Evolutionary conservation across 2,888 invertebrate species (phyloP).

Genomic region (Melinaea menophilus): DNA sequence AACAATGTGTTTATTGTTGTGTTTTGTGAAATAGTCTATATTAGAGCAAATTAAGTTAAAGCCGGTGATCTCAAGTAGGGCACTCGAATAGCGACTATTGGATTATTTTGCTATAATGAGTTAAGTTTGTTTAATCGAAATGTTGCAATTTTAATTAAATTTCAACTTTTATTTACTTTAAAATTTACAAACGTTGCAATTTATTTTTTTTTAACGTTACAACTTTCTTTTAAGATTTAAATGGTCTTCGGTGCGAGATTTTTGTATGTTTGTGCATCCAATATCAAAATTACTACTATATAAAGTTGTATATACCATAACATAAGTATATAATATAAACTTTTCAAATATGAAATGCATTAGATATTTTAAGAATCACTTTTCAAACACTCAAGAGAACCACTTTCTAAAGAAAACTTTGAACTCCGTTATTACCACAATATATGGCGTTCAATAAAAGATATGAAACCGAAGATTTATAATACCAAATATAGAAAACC

Average conservation of each 20-base stretch:
- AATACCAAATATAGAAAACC: constrained; percentile 25
- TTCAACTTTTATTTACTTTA: constrained; percentile 10
- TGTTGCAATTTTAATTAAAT: constrained; percentile 23
- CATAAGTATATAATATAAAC: too few relatives aligned
- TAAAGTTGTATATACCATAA: too few relatives aligned
- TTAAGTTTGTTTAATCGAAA: constrained; percentile 29
- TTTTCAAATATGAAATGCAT: too few relatives aligned
- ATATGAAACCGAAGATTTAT: constrained; percentile 20
- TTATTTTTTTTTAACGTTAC: not conserved
- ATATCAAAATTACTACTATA: too few relatives aligned
- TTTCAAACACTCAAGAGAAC: constrained; percentile 2
- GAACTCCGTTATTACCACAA: constrained; percentile 11
- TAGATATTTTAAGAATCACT: too few relatives aligned
- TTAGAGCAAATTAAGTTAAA: constrained; percentile 15
- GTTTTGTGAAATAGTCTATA: constrained; percentile 2
- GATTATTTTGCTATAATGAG: constrained; percentile 28
- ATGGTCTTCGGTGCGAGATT: too few relatives aligned
- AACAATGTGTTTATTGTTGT: too few relatives aligned
- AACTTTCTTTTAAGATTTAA: not conserved
- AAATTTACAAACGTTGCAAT: not conserved
- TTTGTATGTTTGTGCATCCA: too few relatives aligned
- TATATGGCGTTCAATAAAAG: constrained; percentile 20
- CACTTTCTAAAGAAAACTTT: constrained; percentile 7
- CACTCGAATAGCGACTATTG: constrained; percentile 18
- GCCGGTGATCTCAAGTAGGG: constrained; percentile 15